Evolutionary conservation across 2,113 vertebrate genomes (phyloP), one percentile per base, ranked within the genome.

Genomic region (Dissostichus mawsoni): DNA sequence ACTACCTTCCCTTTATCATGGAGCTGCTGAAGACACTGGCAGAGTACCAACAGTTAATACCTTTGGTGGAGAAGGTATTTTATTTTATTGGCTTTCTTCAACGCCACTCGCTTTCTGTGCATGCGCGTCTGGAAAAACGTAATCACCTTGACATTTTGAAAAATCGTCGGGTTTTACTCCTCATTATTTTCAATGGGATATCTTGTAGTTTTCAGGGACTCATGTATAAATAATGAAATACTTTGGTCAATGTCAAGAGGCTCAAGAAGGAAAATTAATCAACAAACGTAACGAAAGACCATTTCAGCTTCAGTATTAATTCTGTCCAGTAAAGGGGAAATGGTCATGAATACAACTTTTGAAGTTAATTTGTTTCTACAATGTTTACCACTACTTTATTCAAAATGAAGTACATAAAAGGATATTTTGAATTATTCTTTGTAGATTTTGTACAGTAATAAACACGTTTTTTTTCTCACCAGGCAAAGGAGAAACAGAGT

Each of bases 1-100:
- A 99, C 90, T 99, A 99, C 87, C 90, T 99, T 73, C 98, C 98
- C 70, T 99, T 99, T 87, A 99, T 99, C 83, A 99, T 99, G 98
- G 98, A 99, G 94, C 93, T 99, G 72, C 91, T 99, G 94, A 99
- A 99, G 94, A 99, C 97, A 0, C 91, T 99, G 95, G 98, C 98
- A 80, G 98, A 99, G 89, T 97, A 99, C 84, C 98, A 99, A 82
- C 97, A 99, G 88, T 92, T 99, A 92, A 98, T 99, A 93, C 97
- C 98, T 56, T 90, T 99, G 92, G 98, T 99, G 92, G 97, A 99
- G 92, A 99, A 99, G 95, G 98, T 98, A 85, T 12, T 11, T 55
- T 18, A 16, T 41, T 74, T 76, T 52, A 1, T 44, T 18, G 11
- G 20, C 17, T 63, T 72, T 78, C 36, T 45, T 33, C 25, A 45